Evolutionary conservation across 1,140 invertebrate genomes (phyloP), one percentile per base, ranked within the genome.

Genomic region (Spodoptera litura): DNA sequence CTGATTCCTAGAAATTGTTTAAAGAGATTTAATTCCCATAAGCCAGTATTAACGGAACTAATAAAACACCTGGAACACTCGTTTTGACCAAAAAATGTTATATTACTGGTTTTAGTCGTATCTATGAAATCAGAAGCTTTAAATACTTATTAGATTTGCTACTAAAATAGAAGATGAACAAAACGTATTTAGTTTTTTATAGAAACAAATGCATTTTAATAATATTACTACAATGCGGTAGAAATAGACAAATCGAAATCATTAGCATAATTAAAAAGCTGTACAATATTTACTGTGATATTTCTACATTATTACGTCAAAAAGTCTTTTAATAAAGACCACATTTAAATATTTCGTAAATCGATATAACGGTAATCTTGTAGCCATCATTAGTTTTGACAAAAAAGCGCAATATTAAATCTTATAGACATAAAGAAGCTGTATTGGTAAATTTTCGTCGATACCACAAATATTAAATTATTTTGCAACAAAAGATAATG

Each of bases 291-390:
- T 52, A 75, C 56, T 35, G 31, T 49, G 55, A 58, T 38, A 73
- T 51, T 62, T 62, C 64, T 11, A 52, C 13, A 52, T 3, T n/a
- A 31, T 76, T 76, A 77, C 62, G 53, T 38, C 44, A 62, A 75
- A 31, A 62, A 53, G 51, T 75, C 12, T 75, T 49, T 35, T 44
- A 62, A 68, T 66, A 77, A 68, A 68, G 55, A 55, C 13, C 15
- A n/a, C 51, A 68, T 68, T 62, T 68, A 38, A 77, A 77, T 77
- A 77, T 77, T 77, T 75, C 53, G 49, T 12, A 20, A 68, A 44
- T 44, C 31, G 61, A 56, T 77, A 31, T 56, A 53, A 55, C 74
- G 51, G 49, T 55, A 52, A 44, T 55, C 66, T 27, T 64, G 56
- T 51, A 44, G 38, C 6, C 27, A 53, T 25, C 4, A 55, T 20